phyloP scores from a whole-genome alignment of 2,113 vertebrate genomes.

The Chlamydotis undulata region DNA sequence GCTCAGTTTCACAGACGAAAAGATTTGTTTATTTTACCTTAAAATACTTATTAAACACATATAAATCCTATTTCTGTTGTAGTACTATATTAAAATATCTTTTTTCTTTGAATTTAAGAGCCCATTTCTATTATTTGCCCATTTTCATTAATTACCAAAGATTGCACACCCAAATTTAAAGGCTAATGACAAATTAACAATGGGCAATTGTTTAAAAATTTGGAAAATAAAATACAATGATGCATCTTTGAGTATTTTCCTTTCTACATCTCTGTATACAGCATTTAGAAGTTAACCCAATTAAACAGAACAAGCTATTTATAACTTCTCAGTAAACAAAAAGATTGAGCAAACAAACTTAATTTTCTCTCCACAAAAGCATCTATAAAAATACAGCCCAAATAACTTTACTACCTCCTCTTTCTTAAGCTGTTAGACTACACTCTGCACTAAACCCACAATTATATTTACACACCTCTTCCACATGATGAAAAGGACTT shows the following conservation, averaged over 20 bases:
- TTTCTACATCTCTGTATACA: not conserved
- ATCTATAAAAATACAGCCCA: constrained; percentile 6
- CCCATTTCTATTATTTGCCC: not conserved
- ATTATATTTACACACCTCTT: not conserved
- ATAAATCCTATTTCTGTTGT: not conserved
- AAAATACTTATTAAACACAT: not conserved
- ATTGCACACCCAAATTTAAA: not conserved
- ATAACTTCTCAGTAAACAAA: not conserved
- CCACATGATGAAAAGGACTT: not conserved
- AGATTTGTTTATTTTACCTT: not conserved
- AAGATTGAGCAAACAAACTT: not conserved
- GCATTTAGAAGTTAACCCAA: not conserved
- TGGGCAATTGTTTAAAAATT: not conserved
- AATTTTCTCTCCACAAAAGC: not conserved
- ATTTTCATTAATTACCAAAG: not conserved
- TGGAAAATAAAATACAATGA: not conserved
- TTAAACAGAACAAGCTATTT: not conserved
- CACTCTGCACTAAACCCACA: not conserved
- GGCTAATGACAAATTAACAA: not conserved
- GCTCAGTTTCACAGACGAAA: not conserved
- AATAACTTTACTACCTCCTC: not conserved
- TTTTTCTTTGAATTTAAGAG: not conserved
- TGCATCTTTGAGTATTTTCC: not conserved
- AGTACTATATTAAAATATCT: not conserved
- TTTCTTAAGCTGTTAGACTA: not conserved